These are phyloP conservation scores for Terebella lapidaria DNA, from an alignment of 2,888 invertebrate species.

Conservation along the genomic window DNA sequence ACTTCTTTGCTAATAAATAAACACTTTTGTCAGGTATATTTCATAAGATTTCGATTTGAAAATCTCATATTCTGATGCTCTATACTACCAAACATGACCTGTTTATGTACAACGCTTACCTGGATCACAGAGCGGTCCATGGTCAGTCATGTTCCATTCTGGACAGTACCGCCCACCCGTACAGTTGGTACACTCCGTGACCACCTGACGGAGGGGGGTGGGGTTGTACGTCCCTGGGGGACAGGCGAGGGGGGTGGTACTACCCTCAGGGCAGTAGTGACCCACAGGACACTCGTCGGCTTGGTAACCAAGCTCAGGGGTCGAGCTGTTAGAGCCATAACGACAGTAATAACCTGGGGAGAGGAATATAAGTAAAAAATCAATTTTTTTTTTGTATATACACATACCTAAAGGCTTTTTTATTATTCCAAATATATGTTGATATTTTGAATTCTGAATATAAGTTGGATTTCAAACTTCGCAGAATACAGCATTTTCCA, in stretches of 20 bases:
- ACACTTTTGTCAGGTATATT: too few species aligned
- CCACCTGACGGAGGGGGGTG: slow-evolving; percentile 23
- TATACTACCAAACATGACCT: too few species aligned
- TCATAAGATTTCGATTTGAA: too few species aligned
- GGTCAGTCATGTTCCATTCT: slow-evolving; percentile 35
- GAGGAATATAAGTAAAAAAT: not conserved
- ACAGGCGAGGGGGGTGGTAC: slow-evolving; percentile 31
- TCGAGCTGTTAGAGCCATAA: slow-evolving; percentile 29
- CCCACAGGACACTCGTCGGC: slow-evolving; percentile 43
- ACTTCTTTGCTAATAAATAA: too few species aligned
- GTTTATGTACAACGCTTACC: slow-evolving; percentile 31
- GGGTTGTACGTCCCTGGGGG: slow-evolving; percentile 25
- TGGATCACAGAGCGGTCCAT: slow-evolving; percentile 35
- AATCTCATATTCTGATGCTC: too few species aligned
- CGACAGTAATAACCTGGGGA: slow-evolving; percentile 41
- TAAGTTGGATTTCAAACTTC: too few species aligned
- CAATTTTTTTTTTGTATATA: not conserved
- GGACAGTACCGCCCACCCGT: slow-evolving; percentile 47
- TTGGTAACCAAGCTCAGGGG: slow-evolving; percentile 32
- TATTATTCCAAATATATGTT: too few species aligned
- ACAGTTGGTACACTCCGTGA: slow-evolving; percentile 40
- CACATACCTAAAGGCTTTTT: not conserved
- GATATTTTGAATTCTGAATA: too few species aligned
- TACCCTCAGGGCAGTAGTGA: slow-evolving; percentile 42
- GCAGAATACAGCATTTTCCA: too few species aligned